Base-by-base conservation (phyloP, 2,888 invertebrate genomes). In the Drosophila nigricruria region DNA sequence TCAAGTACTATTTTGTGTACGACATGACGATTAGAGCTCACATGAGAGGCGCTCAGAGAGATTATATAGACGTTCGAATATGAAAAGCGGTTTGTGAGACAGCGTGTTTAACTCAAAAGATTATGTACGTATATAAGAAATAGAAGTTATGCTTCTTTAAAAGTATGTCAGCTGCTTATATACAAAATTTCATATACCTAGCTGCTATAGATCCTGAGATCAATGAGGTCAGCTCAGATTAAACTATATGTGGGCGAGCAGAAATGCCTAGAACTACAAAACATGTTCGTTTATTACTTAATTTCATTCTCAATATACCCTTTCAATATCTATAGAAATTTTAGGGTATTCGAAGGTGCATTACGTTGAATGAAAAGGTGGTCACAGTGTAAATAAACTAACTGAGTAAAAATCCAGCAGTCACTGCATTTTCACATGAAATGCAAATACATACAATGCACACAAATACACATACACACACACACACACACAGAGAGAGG, bases 361-460 rank as follows among this genome's bases (percentile, higher is more conserved):
- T 49, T 49, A 18, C 47, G 18, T 18, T 49, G 52, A 20, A n/a
- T 23, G 34, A 16, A n/a, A 38, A 53, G 25, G 53, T 52, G 52
- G 62, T 53, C 70, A 54, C 68, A 66, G 45, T 57, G 54, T 27
- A 30, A 40, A 60, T 61, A 61, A 57, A 66, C 60, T 52, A 61
- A 65, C 58, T 47, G 34, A 63, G 50, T 59, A 56, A 81, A 76
- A 73, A 59, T 61, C 56, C 63, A 66, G 40, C 60, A 79, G 65
- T 54, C 50, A 34, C 34, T 34, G 64, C 52, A 71, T 47, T 62
- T 65, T 59, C 65, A 63, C 64, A 61, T 75, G 54, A 45, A 34
- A 45, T 12, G 60, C 58, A 63, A 27, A 45, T 23, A 43, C 42
- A 45, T 16, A 38, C 20, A 36, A 36, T 30, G 54, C 40, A 50